These are phyloP conservation scores for Oreocharis arfaki DNA, from an alignment of 2,113 vertebrate species.

Conservation along the genomic window DNA sequence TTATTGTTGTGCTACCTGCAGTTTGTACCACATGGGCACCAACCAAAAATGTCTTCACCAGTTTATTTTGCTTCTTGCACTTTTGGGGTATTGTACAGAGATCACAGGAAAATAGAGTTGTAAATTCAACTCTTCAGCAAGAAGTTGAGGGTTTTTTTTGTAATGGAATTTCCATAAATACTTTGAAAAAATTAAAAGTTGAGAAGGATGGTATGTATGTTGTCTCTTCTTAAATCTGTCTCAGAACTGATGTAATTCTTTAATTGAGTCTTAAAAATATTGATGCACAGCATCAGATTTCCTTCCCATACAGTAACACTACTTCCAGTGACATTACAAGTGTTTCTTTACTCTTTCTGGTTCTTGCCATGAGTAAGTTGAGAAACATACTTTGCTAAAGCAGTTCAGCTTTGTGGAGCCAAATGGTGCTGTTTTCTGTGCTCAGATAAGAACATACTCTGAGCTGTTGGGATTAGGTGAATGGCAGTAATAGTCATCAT, in stretches of 20 bases:
- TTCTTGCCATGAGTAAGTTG: neutral
- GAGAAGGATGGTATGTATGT: neutral
- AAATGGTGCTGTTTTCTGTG: neutral
- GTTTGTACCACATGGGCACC: neutral
- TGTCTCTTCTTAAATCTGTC: conserved; percentile 45
- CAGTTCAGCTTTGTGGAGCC: neutral
- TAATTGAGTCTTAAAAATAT: neutral
- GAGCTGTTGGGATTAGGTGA: neutral
- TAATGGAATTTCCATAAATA: neutral
- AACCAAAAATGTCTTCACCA: neutral
- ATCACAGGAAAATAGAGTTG: neutral
- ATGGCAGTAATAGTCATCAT: neutral
- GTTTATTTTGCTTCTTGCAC: neutral
- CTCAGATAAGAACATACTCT: neutral
- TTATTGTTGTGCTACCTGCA: neutral
- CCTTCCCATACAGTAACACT: neutral
- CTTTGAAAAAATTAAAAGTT: neutral
- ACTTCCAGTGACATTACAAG: neutral
- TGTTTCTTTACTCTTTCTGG: neutral
- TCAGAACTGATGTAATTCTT: neutral
- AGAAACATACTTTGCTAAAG: neutral
- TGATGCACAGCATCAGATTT: neutral
- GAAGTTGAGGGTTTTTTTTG: neutral
- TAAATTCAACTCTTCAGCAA: neutral
- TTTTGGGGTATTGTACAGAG: neutral